Evolutionary conservation across 1,140 invertebrate genomes (phyloP), one percentile per base, ranked within the genome.

Genomic region (Pinna nobilis): DNA sequence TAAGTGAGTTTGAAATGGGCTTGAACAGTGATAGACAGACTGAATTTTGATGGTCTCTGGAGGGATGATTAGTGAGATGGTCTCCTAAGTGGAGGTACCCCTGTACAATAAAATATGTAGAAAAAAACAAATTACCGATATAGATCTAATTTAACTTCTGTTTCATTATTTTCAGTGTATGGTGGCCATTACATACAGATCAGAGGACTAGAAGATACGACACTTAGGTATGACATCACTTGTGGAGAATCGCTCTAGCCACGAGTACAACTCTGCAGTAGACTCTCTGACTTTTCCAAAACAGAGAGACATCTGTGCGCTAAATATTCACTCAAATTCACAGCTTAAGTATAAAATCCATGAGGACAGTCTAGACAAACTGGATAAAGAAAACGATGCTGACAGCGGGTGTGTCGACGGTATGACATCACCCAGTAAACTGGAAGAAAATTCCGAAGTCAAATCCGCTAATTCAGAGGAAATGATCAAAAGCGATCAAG

Each of bases 401-500:
- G 63, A 66, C 11, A 51, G 59, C 25, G 59, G 59, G 11, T 63
- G 59, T 15, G 44, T 41, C 20, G 59, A 63, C n/a, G 44, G 59
- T 35, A 44, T 63, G 39, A 63, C 59, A 13, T 63, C 59, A n/a
- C 59, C 59, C 25, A 41, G 35, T 25, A 69, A 70, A 28, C 39
- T 20, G 47, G 59, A 70, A 20, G 53, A 70, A 32, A 63, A 33
- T 25, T 37, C 59, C 9, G 57, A 70, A 32, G 49, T 35, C 32
- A 59, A 49, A 37, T 47, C 37, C 20, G 57, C 33, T 44, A 11
- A 20, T 5, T 13, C 2, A 20, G 51, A 53, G 28, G 2, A 57
- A 53, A 76, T 77, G 74, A 74, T 76, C 47, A 81, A 81, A 68
- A 74, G 66, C 37, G 78, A 84, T 13, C 73, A 72, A 25, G 47